These are phyloP conservation scores for Polypedilum pembai DNA, from an alignment of 1,140 invertebrate species.

Conservation along the genomic window DNA sequence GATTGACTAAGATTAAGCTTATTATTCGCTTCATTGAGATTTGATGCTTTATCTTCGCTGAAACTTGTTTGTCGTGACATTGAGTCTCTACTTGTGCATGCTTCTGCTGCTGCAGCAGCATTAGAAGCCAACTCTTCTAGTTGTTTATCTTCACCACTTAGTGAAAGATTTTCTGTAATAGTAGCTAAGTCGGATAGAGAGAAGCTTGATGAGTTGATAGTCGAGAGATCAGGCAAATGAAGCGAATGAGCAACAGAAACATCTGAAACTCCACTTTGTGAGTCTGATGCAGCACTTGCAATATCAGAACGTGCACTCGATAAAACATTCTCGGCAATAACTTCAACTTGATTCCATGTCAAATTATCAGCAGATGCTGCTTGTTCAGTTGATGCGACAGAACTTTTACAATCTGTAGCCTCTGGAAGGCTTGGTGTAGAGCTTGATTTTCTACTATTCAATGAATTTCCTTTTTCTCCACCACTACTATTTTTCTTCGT, in stretches of 20 bases:
- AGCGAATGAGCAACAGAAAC: constrained; percentile 28
- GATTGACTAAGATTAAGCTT: constrained; percentile 43
- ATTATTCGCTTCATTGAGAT: constrained; percentile 41
- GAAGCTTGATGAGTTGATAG: constrained; percentile 52
- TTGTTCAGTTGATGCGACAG: constrained; percentile 82
- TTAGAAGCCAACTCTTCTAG: constrained; percentile 31
- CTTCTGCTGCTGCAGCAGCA: constrained; percentile 24
- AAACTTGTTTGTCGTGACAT: constrained; percentile 38
- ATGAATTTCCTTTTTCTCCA: constrained; percentile 50
- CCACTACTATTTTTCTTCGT: constrained; percentile 38
- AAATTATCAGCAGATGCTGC: constrained; percentile 85
- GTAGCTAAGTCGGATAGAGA: constrained; percentile 62
- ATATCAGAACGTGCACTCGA: constrained; percentile 74
- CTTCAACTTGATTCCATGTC: constrained; percentile 81
- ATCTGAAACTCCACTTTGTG: constrained; percentile 44
- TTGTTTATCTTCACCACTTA: constrained; percentile 48
- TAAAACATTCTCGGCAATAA: constrained; percentile 76
- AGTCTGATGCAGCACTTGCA: constrained; percentile 53
- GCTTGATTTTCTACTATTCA: constrained; percentile 83
- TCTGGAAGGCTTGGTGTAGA: constrained; percentile 88
- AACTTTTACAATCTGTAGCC: constrained; percentile 57
- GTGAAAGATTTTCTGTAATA: constrained; percentile 70
- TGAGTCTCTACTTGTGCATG: constrained; percentile 29
- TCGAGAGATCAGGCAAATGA: constrained; percentile 50
- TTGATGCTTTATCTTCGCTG: constrained; percentile 34